A percentile compares a stretch with the other conserved stretches of the same genome.
Evolutionary conservation across 2,888 invertebrate genomes (phyloP).

Genomic region (Nomada ferruginata): DNA sequence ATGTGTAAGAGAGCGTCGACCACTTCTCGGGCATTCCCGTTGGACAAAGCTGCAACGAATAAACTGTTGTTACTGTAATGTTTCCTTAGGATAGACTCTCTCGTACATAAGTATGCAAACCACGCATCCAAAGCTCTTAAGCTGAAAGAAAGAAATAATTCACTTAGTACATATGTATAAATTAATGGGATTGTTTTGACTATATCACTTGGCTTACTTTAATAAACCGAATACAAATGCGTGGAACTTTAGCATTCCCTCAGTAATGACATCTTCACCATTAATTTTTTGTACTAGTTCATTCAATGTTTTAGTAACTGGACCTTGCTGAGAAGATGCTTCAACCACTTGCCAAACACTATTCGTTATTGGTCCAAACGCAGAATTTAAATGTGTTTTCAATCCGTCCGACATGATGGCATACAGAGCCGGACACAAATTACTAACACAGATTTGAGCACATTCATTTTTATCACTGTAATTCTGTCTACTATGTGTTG

Average conservation of each 20-base stretch:
- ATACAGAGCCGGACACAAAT: conserved; percentile 93
- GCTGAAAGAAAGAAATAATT: conserved; percentile 83
- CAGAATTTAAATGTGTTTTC: conserved; percentile 91
- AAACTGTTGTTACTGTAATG: conserved; percentile 92
- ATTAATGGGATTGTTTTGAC: background rate
- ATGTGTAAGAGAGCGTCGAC: conserved; percentile 91
- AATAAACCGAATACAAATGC: conserved; percentile 94
- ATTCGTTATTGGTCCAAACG: conserved; percentile 94
- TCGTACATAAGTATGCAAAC: conserved; percentile 93
- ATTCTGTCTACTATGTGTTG: conserved; percentile 85
- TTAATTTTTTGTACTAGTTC: conserved; percentile 93
- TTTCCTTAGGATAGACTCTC: conserved; percentile 92
- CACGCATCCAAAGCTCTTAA: conserved; percentile 95
- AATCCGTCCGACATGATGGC: conserved; percentile 94
- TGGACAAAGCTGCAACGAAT: conserved; percentile 87
- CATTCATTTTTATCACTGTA: conserved; percentile 87
- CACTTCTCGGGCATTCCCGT: conserved; percentile 85
- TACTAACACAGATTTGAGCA: conserved; percentile 90
- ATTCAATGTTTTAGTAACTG: conserved; percentile 92
- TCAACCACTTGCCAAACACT: conserved; percentile 96
- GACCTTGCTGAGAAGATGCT: conserved; percentile 94
- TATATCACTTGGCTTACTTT: conserved; percentile 87
- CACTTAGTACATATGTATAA: background rate
- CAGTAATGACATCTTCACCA: conserved; percentile 92
- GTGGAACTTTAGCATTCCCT: conserved; percentile 94